These are phyloP conservation scores for Geodia barretti DNA, from an alignment of 37 sponge, comb jelly and placozoan genomes.

Conservation along the genomic window DNA sequence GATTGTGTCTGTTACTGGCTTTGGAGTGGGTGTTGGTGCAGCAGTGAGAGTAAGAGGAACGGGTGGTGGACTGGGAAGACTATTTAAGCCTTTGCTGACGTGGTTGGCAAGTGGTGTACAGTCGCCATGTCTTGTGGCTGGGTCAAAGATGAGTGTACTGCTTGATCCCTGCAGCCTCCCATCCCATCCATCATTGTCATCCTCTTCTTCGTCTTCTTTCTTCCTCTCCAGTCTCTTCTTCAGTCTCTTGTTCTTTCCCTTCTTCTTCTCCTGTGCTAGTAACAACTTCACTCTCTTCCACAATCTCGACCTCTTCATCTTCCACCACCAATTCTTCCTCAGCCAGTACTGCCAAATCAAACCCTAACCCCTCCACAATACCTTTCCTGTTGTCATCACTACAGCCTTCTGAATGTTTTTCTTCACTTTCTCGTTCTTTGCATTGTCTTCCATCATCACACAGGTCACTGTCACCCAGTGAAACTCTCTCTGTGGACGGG, in stretches of 20 bases:
- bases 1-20: no score
- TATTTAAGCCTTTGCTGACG: background rate
- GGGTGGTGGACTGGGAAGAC: no score
- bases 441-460: background rate
- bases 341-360: background rate
- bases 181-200: background rate
- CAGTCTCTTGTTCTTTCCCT: background rate
- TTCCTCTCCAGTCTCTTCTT: background rate
- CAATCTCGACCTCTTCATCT: background rate
- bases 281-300: background rate
- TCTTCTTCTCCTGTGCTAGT: background rate
- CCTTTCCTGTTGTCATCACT: no score
- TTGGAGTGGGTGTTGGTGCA: no score
- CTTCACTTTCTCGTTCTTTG: background rate
- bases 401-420: no score
- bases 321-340: background rate
- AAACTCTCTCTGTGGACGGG: background rate
- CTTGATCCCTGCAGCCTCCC: background rate
- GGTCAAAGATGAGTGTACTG: background rate
- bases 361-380: background rate
- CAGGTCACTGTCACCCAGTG: background rate
- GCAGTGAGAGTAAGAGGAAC: no score
- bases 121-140: background rate
- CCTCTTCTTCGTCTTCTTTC: conserved; percentile 2
- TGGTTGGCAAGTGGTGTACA: background rate